Percentiles rank a stretch among this genome's conserved stretches.
Evolutionary conservation across 2,797 vertebrate genomes (phyloP).

Genomic region (Halcyon leucocephala): DNA sequence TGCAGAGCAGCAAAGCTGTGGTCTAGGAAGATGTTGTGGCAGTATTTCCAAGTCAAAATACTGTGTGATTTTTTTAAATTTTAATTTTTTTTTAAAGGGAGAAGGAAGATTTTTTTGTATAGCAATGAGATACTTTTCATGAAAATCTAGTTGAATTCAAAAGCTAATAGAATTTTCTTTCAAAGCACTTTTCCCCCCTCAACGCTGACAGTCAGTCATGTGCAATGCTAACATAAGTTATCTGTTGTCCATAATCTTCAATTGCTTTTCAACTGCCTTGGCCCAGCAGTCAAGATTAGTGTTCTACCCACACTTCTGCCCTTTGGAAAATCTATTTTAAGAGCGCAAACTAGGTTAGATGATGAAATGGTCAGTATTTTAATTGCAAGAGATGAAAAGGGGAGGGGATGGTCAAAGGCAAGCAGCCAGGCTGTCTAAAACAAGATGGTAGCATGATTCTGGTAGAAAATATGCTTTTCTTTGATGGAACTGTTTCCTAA

Average conservation of each 20-base stretch:
- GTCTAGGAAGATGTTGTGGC: background rate
- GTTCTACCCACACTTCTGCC: background rate
- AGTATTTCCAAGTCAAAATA: slow-evolving; percentile 19
- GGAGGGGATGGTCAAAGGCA: background rate
- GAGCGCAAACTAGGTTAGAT: background rate
- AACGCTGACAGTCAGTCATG: background rate
- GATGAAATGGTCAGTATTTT: slow-evolving; percentile 35
- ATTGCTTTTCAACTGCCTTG: background rate
- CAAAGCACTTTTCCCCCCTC: background rate
- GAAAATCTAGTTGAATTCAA: background rate
- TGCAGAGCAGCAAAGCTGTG: background rate
- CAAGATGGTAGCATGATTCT: slow-evolving; percentile 23
- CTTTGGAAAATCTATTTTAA: background rate
- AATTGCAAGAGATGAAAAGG: slow-evolving; percentile 29
- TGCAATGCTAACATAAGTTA: background rate
- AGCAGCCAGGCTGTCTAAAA: slow-evolving; percentile 20
- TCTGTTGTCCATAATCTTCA: background rate
- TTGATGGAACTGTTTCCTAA: slow-evolving; percentile 42
- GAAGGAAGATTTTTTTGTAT: background rate
- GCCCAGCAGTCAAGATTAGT: background rate
- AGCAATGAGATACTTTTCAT: background rate
- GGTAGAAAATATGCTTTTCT: slow-evolving; percentile 49
- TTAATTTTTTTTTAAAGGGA: background rate
- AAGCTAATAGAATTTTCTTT: background rate
- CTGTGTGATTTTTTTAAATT: background rate